Evolutionary conservation across 2,113 vertebrate genomes (phyloP).

Genomic region (Paracyprichromis sp.): DNA sequence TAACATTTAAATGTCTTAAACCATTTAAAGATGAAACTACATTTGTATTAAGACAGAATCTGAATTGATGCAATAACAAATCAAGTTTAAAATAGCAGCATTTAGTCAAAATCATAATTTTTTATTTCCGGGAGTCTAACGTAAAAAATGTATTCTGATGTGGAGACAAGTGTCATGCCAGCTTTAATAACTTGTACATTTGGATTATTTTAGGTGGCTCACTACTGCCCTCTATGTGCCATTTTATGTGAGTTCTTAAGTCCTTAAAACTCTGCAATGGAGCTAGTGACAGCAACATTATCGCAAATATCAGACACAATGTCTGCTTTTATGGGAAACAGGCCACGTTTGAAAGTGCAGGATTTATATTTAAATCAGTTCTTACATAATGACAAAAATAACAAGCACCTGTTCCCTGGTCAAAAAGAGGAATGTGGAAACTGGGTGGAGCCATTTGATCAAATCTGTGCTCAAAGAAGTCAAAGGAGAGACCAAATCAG

Average conservation of each 20-base stretch:
- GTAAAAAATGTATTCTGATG: too few species aligned
- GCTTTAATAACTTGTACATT: neutral
- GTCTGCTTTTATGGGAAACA: neutral
- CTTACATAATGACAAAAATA: neutral
- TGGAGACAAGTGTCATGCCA: too few species aligned
- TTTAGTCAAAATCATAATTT: too few species aligned
- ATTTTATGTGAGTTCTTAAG: neutral
- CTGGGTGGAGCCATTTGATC: neutral
- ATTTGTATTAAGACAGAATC: too few species aligned
- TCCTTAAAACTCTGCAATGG: rapidly evolving
- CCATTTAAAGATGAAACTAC: too few species aligned
- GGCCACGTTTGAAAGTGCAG: neutral
- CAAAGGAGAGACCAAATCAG: neutral
- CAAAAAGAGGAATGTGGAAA: neutral
- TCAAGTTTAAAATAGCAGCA: too few species aligned
- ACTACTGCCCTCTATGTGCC: rapidly evolving
- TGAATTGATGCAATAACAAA: too few species aligned
- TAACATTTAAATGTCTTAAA: too few species aligned
- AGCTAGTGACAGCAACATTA: rapidly evolving
- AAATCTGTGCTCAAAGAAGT: neutral
- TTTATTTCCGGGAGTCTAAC: too few species aligned
- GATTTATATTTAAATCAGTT: rapidly evolving
- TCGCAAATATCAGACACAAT: rapidly evolving
- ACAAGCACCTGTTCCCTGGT: rapidly evolving
- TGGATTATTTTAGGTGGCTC: neutral